Conservation (phyloP, 2,797 vertebrate species). For the Sandelia bainsii region DNA sequence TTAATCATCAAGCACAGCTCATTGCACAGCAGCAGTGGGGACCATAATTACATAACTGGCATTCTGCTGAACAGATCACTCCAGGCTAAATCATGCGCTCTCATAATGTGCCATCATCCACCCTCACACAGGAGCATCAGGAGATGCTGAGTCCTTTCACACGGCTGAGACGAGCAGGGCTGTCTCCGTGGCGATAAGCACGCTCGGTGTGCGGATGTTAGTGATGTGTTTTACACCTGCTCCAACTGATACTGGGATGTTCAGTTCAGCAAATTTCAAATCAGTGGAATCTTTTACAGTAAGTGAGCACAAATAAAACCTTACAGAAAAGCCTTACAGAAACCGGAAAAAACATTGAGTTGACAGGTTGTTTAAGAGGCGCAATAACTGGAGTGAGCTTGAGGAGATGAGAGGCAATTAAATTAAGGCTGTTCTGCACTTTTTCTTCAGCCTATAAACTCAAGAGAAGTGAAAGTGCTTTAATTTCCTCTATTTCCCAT, state of each 20-base stretch:
- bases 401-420: conserved; percentile 22
- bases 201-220: not conserved
- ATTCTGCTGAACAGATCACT: conserved; percentile 61
- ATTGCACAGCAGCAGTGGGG: conserved; percentile 56
- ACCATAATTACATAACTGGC: conserved; percentile 66
- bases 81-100: conserved; percentile 52
- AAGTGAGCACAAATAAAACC: not conserved
- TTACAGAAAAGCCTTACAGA: not conserved
- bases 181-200: conserved; percentile 34
- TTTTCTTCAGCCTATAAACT: conserved; percentile 28
- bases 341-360: not conserved
- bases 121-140: conserved; percentile 39
- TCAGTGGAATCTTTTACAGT: not conserved
- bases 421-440: conserved; percentile 6
- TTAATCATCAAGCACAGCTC: conserved; percentile 58
- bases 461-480: not conserved
- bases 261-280: not conserved
- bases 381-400: conserved; percentile 14
- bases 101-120: conserved; percentile 41
- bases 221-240: conserved; percentile 1
- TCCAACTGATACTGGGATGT: conserved; percentile 10
- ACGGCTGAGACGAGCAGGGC: conserved; percentile 45
- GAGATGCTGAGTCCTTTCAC: conserved; percentile 47
- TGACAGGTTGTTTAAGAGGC: conserved; percentile 4
- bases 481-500: not conserved